phyloP scores from a whole-genome alignment of 2,888 invertebrate genomes.

The Ophion slaviceki region DNA sequence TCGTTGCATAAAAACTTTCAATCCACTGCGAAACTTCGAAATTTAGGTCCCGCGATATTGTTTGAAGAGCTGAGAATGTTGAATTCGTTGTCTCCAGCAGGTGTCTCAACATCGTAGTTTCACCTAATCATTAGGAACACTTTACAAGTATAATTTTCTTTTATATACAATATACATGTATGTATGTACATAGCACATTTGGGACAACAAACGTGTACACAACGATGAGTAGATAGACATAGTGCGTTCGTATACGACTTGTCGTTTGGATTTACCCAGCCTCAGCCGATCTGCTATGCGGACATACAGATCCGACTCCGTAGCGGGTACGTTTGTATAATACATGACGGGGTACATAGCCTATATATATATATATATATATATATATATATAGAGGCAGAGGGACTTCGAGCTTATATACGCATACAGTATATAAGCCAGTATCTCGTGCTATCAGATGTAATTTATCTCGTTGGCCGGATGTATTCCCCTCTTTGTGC shows the following conservation, averaged over 20 bases:
- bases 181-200: background rate
- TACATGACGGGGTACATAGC: conserved; percentile 4
- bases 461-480: conserved; percentile 56
- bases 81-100: background rate
- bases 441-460: conserved; percentile 47
- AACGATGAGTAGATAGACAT: conserved; percentile 9
- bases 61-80: background rate
- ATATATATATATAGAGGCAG: background rate
- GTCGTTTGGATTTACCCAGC: conserved; percentile 13
- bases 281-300: background rate
- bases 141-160: background rate
- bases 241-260: conserved; percentile 21
- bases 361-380: background rate
- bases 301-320: background rate
- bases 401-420: background rate
- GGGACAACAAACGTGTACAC: conserved; percentile 27
- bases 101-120: background rate
- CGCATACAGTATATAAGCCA: background rate
- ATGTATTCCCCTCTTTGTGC: conserved; percentile 27
- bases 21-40: background rate
- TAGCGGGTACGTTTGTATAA: conserved; percentile 7
- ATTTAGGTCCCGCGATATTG: background rate
- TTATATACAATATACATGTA: background rate
- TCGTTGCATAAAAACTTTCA: background rate
- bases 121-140: background rate